Evolutionary conservation across 2,888 invertebrate species (phyloP).

Genomic region (Hololepta plana): DNA sequence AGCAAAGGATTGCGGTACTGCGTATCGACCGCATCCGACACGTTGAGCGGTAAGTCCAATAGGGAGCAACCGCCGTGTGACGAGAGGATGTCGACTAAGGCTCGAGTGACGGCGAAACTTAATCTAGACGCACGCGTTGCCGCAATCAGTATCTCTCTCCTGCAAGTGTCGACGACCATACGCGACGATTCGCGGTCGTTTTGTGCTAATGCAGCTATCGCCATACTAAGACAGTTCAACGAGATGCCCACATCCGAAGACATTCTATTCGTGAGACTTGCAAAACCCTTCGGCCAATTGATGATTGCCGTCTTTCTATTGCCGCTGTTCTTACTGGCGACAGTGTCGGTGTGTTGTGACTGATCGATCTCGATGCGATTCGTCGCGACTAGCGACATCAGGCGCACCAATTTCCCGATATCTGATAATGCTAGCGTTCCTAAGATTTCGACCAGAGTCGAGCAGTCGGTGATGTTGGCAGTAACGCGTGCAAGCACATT

Average conservation of each 20-base stretch:
- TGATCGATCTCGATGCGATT: constrained; percentile 30
- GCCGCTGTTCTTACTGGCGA: constrained; percentile 3
- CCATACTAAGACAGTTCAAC: constrained; percentile 22
- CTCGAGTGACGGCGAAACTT: constrained; percentile 41
- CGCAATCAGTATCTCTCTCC: constrained; percentile 21
- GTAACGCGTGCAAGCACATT: constrained; percentile 32
- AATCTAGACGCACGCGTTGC: too few species aligned
- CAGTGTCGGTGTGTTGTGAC: constrained; percentile 15
- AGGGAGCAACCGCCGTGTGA: constrained; percentile 27
- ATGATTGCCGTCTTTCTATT: constrained; percentile 11
- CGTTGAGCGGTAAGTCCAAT: constrained; percentile 22
- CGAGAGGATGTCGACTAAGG: constrained; percentile 36
- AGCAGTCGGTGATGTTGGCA: constrained; percentile 19
- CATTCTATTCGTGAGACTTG: constrained; percentile 18
- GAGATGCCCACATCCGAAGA: constrained; percentile 20
- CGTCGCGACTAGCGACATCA: constrained; percentile 32
- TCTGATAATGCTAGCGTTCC: constrained; percentile 32
- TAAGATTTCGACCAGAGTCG: constrained; percentile 20
- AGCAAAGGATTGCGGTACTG: constrained; percentile 26
- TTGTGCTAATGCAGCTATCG: constrained; percentile 34
- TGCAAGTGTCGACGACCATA: constrained; percentile 37
- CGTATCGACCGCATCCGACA: constrained; percentile 12
- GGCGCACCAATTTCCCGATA: constrained; percentile 31
- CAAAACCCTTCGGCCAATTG: constrained; percentile 14
- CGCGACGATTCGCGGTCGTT: constrained; percentile 34